These are phyloP conservation scores for Strix aluco DNA, from an alignment of 2,113 vertebrate genomes.

Conservation along the genomic window DNA sequence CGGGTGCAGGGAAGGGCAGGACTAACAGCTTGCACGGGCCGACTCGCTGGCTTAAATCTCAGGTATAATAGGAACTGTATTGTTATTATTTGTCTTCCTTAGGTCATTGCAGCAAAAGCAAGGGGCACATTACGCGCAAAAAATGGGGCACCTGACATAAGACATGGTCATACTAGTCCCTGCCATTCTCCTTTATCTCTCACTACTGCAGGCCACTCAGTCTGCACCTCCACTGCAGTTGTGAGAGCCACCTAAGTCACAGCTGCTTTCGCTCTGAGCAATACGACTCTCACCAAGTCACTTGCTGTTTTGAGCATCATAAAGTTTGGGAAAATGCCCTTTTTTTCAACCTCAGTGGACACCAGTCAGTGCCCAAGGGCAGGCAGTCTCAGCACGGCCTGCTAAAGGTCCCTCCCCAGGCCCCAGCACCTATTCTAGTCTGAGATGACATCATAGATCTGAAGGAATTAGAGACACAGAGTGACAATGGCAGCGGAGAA, in stretches of 20 bases:
- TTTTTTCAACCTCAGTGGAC: background rate
- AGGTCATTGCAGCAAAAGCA: background rate
- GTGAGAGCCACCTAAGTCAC: background rate
- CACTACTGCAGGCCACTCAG: background rate
- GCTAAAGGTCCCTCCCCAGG: background rate
- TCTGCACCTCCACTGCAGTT: background rate
- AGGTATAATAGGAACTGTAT: background rate
- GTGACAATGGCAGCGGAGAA: background rate
- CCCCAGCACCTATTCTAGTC: background rate
- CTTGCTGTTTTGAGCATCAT: background rate
- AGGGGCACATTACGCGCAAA: background rate
- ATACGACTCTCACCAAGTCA: background rate
- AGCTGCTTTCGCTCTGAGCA: background rate
- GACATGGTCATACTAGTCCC: background rate
- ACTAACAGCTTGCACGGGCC: background rate
- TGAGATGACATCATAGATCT: background rate
- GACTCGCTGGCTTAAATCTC: background rate
- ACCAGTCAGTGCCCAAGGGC: background rate
- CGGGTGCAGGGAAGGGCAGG: background rate
- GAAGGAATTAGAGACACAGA: background rate
- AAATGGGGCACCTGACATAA: background rate
- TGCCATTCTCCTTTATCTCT: background rate
- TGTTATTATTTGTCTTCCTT: background rate
- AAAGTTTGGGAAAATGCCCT: background rate
- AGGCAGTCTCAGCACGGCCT: background rate